Percentiles rank a stretch among this genome's conserved stretches.
These are phyloP conservation scores for Argopecten irradians DNA, from an alignment of 1,140 invertebrate species.

Conservation along the genomic window DNA sequence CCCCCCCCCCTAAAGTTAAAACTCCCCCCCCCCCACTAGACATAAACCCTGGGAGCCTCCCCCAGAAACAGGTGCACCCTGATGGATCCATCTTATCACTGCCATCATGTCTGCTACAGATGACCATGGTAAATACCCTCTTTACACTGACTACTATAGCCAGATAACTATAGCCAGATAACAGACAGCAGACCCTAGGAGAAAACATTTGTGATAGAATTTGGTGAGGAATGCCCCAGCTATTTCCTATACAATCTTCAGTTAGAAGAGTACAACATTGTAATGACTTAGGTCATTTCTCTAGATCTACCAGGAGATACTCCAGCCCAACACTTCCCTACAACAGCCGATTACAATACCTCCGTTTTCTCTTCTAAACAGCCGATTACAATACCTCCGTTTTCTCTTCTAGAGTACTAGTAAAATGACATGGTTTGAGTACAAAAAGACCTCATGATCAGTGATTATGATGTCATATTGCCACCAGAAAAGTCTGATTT, in stretches of 20 bases:
- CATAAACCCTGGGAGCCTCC: no score
- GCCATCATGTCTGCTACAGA: neutral
- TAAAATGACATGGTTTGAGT: no score
- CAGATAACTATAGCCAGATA: no score
- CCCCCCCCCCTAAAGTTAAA: no score
- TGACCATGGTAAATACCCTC: neutral
- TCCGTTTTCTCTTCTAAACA: no score
- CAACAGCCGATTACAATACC: neutral
- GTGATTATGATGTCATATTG: no score
- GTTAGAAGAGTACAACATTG: neutral
- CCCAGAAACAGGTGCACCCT: slow-evolving; percentile 4
- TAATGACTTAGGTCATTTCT: neutral
- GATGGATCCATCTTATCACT: neutral
- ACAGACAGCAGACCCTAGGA: neutral
- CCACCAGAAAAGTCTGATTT: no score
- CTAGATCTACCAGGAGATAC: no score
- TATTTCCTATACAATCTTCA: neutral
- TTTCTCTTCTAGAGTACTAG: no score
- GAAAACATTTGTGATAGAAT: slow-evolving; percentile 23
- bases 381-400: no score
- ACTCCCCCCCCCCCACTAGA: no score
- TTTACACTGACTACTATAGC: neutral
- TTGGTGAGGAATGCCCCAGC: neutral
- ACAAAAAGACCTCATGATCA: no score
- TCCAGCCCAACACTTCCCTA: neutral